Evolutionary conservation across 1,140 invertebrate species (phyloP).

Genomic region (Portunus trituberculatus): DNA sequence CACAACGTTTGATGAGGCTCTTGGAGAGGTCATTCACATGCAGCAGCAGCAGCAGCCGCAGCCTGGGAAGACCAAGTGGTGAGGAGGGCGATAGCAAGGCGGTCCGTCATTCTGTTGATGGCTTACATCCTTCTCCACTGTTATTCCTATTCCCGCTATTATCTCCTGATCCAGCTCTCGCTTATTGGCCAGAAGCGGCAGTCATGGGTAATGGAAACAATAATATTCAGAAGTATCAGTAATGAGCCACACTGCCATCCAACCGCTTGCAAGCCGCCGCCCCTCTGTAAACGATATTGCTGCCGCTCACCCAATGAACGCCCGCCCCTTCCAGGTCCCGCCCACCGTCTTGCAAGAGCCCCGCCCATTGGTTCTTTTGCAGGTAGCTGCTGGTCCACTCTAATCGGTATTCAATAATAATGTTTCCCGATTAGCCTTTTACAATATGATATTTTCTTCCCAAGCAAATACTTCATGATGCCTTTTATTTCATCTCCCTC

Average conservation of each 20-base stretch:
- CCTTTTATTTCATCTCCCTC: background rate
- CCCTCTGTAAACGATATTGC: constrained; percentile 63
- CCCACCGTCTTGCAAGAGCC: constrained; percentile 26
- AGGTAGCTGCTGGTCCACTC: background rate
- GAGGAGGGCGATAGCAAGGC: background rate
- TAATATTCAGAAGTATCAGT: background rate
- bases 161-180: background rate
- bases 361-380: constrained; percentile 33
- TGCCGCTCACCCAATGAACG: constrained; percentile 48
- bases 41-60: background rate
- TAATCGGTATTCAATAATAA: constrained; percentile 49
- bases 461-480: background rate
- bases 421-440: background rate
- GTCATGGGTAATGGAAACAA: constrained; percentile 10
- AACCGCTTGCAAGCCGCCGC: constrained; percentile 34
- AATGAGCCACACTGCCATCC: background rate
- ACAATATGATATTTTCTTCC: constrained; percentile 3
- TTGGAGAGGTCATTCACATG: background rate
- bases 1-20: background rate
- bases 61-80: background rate
- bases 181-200: constrained; percentile 41
- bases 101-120: background rate
- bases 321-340: background rate
- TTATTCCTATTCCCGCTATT: background rate
- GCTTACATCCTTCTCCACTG: background rate